Evolutionary conservation across 2,888 invertebrate species (phyloP), one percentile per base, ranked within the genome.

Genomic region (Nomada ruficornis): DNA sequence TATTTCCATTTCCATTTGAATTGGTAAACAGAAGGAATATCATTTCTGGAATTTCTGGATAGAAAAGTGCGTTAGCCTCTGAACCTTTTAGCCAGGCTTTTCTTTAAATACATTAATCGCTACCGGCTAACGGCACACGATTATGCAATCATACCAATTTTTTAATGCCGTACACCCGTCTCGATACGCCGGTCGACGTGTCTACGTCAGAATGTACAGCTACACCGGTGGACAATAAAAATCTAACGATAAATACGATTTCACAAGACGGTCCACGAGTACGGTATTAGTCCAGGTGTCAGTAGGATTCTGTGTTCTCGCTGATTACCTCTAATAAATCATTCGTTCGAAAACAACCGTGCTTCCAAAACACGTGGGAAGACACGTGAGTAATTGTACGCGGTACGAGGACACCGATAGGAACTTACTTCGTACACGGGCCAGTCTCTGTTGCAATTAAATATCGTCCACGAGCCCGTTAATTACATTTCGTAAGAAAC

Each of bases 291-390:
- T 57, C 9, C n/a, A 59, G 59, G 59, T 44, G 2, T 59, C 47
- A 2, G 59, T 50, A 29, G n/a, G 47, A 70, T 70, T 59, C 47
- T 59, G 3, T n/a, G 13, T 47, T 59, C 47, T 54, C 47, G 10
- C 18, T 5, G 36, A 67, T 59, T 52, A 26, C 52, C 29, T 69
- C 18, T 44, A n/a, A 62, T 62, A 70, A 70, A 44, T 62, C 70
- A 47, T 70, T 18, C 54, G 54, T 9, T 23, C 50, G 13, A 64
- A 44, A 71, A 50, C 55, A 55, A 70, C 54, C 55, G 36, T n/a
- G 50, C 15, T 20, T 20, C 18, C 11, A 15, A 13, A 18, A 3
- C 42, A 50, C 64, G 57, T 26, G 63, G 26, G 42, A 64, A 64
- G 57, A 2, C 77, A 23, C 15, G 20, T 11, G 63, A 20, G 42